phyloP scores from a whole-genome alignment of 2,113 vertebrate genomes.

The Ammodytes marinus region DNA sequence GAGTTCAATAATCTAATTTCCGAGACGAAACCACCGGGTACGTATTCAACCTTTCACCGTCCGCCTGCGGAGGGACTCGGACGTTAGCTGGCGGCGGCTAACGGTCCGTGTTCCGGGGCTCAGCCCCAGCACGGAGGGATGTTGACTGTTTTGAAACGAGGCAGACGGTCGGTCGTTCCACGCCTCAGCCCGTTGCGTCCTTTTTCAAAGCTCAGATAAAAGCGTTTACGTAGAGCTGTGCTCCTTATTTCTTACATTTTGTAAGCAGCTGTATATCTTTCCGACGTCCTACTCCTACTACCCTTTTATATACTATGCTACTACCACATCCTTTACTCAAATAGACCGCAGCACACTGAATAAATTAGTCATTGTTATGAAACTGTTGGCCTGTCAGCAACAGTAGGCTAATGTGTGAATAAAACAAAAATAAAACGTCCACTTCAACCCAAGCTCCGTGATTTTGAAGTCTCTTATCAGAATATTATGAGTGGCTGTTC shows the following conservation, averaged over 20 bases:
- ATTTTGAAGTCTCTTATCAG: neutral
- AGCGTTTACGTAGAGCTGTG: too few relatives aligned
- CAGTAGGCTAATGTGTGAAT: neutral
- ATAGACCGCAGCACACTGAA: neutral
- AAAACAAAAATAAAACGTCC: neutral
- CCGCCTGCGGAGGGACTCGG: neutral
- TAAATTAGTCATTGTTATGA: constrained; percentile 8
- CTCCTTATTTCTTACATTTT: fast-evolving
- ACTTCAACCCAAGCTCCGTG: neutral
- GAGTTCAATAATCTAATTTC: constrained; percentile 15
- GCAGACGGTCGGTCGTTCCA: neutral
- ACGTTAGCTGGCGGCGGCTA: constrained; percentile 9
- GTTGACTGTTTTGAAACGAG: constrained; percentile 45
- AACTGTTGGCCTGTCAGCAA: constrained; percentile 32
- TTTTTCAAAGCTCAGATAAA: neutral
- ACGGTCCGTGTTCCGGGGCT: neutral
- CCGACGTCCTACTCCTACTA: too few relatives aligned
- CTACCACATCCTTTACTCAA: constrained; percentile 56
- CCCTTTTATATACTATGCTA: too few relatives aligned
- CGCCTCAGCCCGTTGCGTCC: neutral
- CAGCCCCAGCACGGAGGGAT: neutral
- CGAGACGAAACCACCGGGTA: constrained; percentile 62
- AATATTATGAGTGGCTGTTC: fast-evolving
- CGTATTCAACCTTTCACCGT: constrained; percentile 43
- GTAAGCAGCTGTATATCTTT: neutral